Evolutionary conservation across 2,888 invertebrate species (phyloP).

Genomic region (Achlya flavicornis): DNA sequence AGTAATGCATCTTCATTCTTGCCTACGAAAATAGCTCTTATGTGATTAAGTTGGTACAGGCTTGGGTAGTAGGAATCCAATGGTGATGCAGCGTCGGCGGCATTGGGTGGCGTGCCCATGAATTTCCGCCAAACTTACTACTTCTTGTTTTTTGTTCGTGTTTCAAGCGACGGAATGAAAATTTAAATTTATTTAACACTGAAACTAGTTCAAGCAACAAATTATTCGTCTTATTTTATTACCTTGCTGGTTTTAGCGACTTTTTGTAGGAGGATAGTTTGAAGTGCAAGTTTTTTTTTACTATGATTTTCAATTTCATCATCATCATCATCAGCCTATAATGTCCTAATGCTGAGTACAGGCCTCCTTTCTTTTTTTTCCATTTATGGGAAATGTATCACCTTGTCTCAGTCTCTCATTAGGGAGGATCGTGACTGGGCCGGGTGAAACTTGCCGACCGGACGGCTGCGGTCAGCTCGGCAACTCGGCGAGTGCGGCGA

Average conservation of each 20-base stretch:
- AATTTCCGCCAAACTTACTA: neutral
- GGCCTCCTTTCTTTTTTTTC: too few relatives aligned
- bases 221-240: neutral
- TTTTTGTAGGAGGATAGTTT: neutral
- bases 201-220: neutral
- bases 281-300: too few relatives aligned
- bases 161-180: conserved; percentile 1
- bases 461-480: neutral
- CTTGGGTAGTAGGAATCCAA: neutral
- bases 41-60: neutral
- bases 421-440: neutral
- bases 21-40: neutral
- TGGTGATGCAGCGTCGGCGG: neutral
- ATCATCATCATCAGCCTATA: too few relatives aligned
- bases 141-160: neutral
- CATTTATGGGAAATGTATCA: neutral
- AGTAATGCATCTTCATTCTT: neutral
- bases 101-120: neutral
- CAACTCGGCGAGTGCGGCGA: neutral
- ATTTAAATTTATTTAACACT: conserved; percentile 8
- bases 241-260: neutral
- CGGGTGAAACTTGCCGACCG: neutral
- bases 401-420: neutral
- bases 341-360: too few relatives aligned
- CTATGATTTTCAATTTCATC: too few relatives aligned